These are phyloP conservation scores for Eueides isabella DNA, from an alignment of 1,140 invertebrate species.

Conservation along the genomic window DNA sequence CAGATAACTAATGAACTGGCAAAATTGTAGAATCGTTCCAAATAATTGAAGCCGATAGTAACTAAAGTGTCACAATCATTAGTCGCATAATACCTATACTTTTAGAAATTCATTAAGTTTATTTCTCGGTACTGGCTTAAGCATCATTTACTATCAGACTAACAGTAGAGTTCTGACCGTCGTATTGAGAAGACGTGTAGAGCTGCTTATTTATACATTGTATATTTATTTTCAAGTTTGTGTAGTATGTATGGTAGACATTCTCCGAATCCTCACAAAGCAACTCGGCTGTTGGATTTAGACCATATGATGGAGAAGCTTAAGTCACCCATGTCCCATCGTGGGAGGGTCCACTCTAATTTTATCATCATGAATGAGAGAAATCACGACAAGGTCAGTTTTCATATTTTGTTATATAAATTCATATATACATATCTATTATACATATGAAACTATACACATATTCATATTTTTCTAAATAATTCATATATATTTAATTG, in stretches of 20 bases:
- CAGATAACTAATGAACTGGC: no score
- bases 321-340: slow-evolving; percentile 50
- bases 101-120: slow-evolving; percentile 48
- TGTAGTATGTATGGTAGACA: background rate
- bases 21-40: no score
- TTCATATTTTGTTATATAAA: slow-evolving; percentile 6
- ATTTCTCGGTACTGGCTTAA: background rate
- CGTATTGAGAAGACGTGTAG: slow-evolving; percentile 20
- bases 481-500: no score
- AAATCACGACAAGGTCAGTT: slow-evolving; percentile 45
- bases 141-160: no score
- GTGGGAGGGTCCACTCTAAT: slow-evolving; percentile 38
- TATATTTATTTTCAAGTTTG: background rate
- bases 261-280: slow-evolving; percentile 11
- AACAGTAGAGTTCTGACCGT: slow-evolving; percentile 24
- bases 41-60: background rate
- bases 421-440: no score
- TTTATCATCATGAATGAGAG: slow-evolving; percentile 52
- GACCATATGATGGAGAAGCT: slow-evolving; percentile 64
- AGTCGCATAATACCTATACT: slow-evolving; percentile 38
- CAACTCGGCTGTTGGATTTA: slow-evolving; percentile 43
- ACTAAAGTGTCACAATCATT: background rate
- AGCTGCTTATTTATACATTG: background rate
- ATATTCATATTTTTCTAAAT: no score
- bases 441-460: no score